phyloP scores from a whole-genome alignment of 2,888 invertebrate species.

The Holacanthella duospinosa region DNA sequence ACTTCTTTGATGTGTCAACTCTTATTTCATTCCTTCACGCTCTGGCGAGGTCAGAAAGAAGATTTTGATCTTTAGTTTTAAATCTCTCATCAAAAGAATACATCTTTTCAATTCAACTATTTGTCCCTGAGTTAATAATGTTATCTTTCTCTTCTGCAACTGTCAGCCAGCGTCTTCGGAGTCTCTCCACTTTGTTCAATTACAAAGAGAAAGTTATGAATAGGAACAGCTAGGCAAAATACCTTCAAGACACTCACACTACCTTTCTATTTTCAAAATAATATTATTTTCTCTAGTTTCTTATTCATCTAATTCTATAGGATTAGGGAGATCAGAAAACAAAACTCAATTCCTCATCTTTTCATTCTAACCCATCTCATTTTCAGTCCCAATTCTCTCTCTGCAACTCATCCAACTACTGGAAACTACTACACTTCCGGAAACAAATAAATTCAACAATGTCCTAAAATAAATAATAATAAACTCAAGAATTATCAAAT shows the following conservation, averaged over 20 bases:
- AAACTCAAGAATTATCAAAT: too few species aligned
- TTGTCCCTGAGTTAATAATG: not conserved
- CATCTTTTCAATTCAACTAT: not conserved
- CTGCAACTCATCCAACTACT: too few species aligned
- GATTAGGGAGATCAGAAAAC: not conserved
- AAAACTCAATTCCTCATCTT: not conserved
- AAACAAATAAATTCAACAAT: too few species aligned
- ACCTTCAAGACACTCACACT: too few species aligned
- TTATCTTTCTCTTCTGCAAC: not conserved
- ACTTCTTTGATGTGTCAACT: conserved; percentile 1
- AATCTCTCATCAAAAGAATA: not conserved
- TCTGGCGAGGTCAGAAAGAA: not conserved
- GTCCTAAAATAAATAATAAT: too few species aligned
- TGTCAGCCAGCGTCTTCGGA: not conserved
- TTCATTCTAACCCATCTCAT: too few species aligned
- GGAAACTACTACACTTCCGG: too few species aligned
- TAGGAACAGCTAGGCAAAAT: not conserved
- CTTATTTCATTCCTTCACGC: not conserved
- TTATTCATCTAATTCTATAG: not conserved
- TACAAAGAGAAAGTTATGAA: not conserved
- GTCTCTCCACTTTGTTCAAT: not conserved
- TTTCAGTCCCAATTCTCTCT: too few species aligned
- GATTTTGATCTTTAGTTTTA: not conserved
- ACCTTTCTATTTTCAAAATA: not conserved
- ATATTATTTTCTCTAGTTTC: not conserved